Conservation (phyloP, 2,797 vertebrate genomes). For the Urosaurus nigricauda region DNA sequence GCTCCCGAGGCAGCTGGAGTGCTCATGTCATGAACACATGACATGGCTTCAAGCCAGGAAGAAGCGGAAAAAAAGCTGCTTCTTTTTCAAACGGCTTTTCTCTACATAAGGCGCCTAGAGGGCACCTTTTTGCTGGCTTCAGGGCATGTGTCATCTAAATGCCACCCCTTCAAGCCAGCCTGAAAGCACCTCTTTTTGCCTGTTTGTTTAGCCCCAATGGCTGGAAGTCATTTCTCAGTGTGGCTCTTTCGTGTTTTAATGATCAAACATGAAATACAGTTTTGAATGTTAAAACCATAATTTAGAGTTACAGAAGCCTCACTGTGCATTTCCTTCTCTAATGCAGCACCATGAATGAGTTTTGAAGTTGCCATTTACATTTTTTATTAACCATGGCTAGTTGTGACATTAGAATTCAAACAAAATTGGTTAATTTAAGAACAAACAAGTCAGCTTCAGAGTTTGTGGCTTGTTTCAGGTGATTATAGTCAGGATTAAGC, state of each 20-base stretch:
- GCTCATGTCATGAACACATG: no score
- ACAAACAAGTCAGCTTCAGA: not conserved
- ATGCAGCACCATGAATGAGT: not conserved
- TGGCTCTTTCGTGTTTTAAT: not conserved
- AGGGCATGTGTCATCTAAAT: no score
- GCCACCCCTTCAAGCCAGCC: no score
- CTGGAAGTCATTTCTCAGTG: not conserved
- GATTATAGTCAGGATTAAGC: not conserved
- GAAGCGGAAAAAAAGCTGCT: no score
- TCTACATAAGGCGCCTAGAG: no score
- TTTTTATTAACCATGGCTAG: not conserved
- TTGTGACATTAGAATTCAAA: not conserved
- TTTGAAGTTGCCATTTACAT: not conserved
- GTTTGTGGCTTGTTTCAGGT: not conserved
- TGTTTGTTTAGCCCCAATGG: no score
- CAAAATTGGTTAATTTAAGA: not conserved
- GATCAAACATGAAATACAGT: not conserved
- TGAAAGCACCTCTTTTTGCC: no score
- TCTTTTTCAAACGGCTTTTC: no score
- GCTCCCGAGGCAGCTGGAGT: no score
- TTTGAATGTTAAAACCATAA: not conserved
- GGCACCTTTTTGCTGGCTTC: no score
- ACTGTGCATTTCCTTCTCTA: not conserved
- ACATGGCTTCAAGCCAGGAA: no score
- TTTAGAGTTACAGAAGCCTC: not conserved